phyloP scores from a whole-genome alignment of 2,888 invertebrate species.

The Stenodema calcarata region DNA sequence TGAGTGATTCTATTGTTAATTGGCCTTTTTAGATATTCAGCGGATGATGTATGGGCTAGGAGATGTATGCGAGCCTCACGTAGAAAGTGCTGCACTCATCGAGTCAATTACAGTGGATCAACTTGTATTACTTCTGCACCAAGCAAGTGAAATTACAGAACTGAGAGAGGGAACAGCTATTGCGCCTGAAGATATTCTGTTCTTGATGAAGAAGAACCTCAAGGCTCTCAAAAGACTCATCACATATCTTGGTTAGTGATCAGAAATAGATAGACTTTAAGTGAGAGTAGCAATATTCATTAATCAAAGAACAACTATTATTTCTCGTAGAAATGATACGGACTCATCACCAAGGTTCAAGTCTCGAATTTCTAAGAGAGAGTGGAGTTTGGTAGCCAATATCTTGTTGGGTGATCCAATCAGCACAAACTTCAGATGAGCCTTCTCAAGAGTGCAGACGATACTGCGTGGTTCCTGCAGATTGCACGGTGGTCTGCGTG shows the following conservation, averaged over 20 bases:
- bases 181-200: slow-evolving; percentile 77
- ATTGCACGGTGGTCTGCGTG: no score
- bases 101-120: slow-evolving; percentile 86
- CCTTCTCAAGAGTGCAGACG: no score
- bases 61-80: slow-evolving; percentile 80
- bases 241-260: slow-evolving; percentile 69
- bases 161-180: slow-evolving; percentile 67
- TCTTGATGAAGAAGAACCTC: slow-evolving; percentile 81
- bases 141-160: slow-evolving; percentile 73
- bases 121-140: slow-evolving; percentile 76
- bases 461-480: no score
- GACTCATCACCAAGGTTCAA: no score
- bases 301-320: no score
- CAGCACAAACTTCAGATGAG: no score
- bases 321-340: no score
- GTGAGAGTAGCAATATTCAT: no score
- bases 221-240: slow-evolving; percentile 77
- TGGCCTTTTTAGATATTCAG: slow-evolving; percentile 71
- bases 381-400: no score
- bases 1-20: slow-evolving; percentile 56
- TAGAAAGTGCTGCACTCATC: slow-evolving; percentile 81
- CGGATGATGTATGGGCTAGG: slow-evolving; percentile 95
- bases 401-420: no score
- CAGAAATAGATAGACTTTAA: no score
- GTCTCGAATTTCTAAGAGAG: no score